Evolutionary conservation across 1,140 invertebrate genomes (phyloP), one percentile per base, ranked within the genome.

Genomic region (Neocloeon triangulifer): DNA sequence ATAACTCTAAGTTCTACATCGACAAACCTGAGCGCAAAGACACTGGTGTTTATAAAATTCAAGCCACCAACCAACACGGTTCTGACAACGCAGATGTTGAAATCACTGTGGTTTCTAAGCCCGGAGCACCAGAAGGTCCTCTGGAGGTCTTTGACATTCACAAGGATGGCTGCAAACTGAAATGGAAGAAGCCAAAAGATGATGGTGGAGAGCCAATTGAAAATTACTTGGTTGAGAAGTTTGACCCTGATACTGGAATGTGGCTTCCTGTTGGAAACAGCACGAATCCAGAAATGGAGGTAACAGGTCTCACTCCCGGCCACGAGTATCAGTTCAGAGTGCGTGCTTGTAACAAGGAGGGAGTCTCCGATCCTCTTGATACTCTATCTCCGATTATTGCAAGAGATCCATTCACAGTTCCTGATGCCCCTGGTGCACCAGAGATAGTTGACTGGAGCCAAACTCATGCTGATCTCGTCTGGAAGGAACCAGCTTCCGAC

Each of bases 311-410:
- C 21, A 79, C 77, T 36, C 78, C 86, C 35, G 91, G 89, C 34
- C 82, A 95, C 48, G 85, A 94, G 47, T 98, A 98, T 52, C 84
- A 92, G 58, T 98, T 98, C 71, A 66, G 92, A 35, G 91, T 98
- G 2, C 91, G 89, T 46, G 94, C 94, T 7, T 58, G 95, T 6
- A 98, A 98, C 51, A 86, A 84, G 43, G 85, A 96, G 58, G 91
- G 92, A 22, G 84, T 89, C 56, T 94, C 88, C 13, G 85, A 95
- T 48, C 89, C 89, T n/a, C 58, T 99, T 15, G 84, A 89, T 50
- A 92, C 88, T 10, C 65, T 81, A 40, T 73, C 77, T 33, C 71
- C 84, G 13, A 92, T 92, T 30, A 62, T 91, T 42, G 89, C 92
- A 28, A 95, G 94, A 57, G 88, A 97, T 77, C 91, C 91, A 35